Evolutionary conservation across 2,113 vertebrate species (phyloP), one percentile per base, ranked within the genome.

Genomic region (Pseudois nayaur): DNA sequence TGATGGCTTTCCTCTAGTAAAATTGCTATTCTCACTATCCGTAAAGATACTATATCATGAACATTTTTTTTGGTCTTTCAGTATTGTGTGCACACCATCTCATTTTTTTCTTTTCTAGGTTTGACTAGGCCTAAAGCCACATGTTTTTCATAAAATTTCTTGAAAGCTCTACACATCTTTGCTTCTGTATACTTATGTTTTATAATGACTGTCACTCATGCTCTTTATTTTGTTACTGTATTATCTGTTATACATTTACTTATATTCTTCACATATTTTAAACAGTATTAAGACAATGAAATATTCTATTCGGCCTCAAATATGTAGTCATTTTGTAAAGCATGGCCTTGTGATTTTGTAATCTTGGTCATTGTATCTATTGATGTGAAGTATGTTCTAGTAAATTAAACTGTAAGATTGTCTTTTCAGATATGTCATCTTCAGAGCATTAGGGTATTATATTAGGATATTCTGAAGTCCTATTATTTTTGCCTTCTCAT

Each of bases 281-380:
- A 96, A 83, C 16, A 96, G n/a, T 89, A 82, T 74, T 93, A 74
- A 81, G 52, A 84, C 50, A 90, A 81, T 71, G 8, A 97, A 94
- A 91, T 82, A 78, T 16, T 54, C 45, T 36, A 19, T 96, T 96
- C 25, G 86, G 55, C 29, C 29, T 50, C 76, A 96, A 54, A 64
- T 86, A 11, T 94, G 29, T 93, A 74, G 31, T 91, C 93, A 67
- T 83, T 96, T 88, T 97, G 36, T 7, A 79, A 57, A 95, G 74
- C 2, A 78, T 52, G 62, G 6, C 13, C 36, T 84, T 76, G 17
- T 87, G 55, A 36, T 74, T 74, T 95, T 89, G 15, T 86, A 86
- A 59, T 97, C 82, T 62, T 54, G 19, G n/a, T 45, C 21, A 36
- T 81, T 90, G 86, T 95, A 87, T 50, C 36, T 79, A 81, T 59